Conservation (phyloP, 2,888 invertebrate species). For the Hedya salicella region DNA sequence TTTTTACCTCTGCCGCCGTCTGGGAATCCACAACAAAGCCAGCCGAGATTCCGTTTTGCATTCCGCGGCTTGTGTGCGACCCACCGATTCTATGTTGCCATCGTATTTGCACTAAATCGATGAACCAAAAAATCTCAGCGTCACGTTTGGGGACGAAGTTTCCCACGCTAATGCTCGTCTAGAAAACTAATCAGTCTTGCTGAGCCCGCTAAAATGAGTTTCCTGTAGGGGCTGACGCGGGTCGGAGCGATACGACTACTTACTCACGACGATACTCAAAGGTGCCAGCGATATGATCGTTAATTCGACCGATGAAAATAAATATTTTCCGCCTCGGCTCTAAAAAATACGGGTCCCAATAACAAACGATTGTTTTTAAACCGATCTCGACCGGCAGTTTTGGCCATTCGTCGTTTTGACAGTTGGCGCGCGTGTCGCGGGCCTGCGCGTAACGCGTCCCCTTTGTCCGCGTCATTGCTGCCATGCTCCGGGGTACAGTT, state of each 20-base stretch:
- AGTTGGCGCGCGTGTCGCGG: constrained; percentile 4
- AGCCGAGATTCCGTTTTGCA: constrained; percentile 80
- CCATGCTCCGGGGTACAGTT: constrained; percentile 17
- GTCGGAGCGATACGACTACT: constrained; percentile 20
- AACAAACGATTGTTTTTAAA: too few relatives aligned
- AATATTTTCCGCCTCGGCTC: not conserved
- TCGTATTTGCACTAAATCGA: constrained; percentile 66
- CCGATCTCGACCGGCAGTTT: constrained; percentile 11
- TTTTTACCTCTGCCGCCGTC: constrained; percentile 81
- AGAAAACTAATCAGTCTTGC: constrained; percentile 40
- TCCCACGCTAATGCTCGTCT: constrained; percentile 54
- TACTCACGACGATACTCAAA: not conserved
- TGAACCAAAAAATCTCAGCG: constrained; percentile 56
- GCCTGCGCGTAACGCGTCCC: constrained; percentile 8
- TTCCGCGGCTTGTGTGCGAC: constrained; percentile 72
- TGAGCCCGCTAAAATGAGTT: constrained; percentile 41
- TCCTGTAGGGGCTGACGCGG: constrained; percentile 25
- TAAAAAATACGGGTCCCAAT: too few relatives aligned
- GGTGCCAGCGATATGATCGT: not conserved
- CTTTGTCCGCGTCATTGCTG: constrained; percentile 20
- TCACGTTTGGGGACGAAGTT: constrained; percentile 52
- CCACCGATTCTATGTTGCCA: constrained; percentile 67
- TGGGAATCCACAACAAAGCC: constrained; percentile 83
- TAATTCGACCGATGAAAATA: not conserved
- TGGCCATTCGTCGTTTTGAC: constrained; percentile 11